A percentile compares a stretch with the other conserved stretches of the same genome.
Evolutionary conservation across 2,888 invertebrate species (phyloP).

Genomic region (Acleris emargana): DNA sequence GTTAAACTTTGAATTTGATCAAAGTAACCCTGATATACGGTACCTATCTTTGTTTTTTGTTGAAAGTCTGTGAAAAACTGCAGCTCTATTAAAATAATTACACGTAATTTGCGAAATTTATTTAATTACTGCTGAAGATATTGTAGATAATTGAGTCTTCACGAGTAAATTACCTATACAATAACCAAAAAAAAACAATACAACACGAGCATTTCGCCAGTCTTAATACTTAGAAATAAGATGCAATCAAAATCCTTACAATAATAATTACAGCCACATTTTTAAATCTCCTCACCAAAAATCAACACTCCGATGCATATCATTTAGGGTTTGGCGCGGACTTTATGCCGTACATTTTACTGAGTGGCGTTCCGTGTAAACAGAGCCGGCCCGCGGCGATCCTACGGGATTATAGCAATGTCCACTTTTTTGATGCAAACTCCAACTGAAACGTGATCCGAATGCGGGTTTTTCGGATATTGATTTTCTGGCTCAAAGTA

Average conservation of each 20-base stretch:
- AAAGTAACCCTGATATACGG: no score
- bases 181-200: no score
- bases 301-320: constrained; percentile 13
- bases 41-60: no score
- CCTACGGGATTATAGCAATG: constrained; percentile 33
- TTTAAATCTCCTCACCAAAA: neutral
- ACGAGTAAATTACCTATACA: no score
- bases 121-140: no score
- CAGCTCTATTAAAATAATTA: no score
- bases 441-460: constrained; percentile 27
- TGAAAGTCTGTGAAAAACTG: no score
- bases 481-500: constrained; percentile 26
- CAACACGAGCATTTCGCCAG: no score
- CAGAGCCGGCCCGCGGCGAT: constrained; percentile 34
- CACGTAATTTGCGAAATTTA: neutral
- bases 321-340: neutral
- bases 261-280: neutral
- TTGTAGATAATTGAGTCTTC: no score
- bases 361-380: constrained; percentile 40
- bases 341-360: constrained; percentile 16
- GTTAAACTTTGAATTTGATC: no score
- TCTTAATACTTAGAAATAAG: neutral
- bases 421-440: constrained; percentile 33
- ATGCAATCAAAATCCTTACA: no score
- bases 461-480: constrained; percentile 29